Base-by-base conservation (phyloP, 2,888 invertebrate genomes). In the Orgyia antiqua region DNA sequence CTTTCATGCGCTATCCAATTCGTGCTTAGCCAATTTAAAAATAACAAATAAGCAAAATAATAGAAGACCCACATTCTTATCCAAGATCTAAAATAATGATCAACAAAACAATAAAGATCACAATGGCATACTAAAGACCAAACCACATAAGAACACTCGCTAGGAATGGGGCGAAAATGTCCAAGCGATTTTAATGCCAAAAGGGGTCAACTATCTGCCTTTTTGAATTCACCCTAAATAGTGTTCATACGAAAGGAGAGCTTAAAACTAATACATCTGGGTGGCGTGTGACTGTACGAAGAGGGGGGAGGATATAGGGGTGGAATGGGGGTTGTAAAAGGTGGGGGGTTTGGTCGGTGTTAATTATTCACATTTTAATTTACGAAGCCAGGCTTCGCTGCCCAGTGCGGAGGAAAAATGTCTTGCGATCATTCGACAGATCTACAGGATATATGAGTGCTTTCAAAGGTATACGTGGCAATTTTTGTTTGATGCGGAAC, bases 311-410 rank as follows among this genome's bases (percentile, higher is more conserved):
- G 48, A 45, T 45, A 10, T 10, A 39, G 38, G 33, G 52, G 54
- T 37, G 52, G 50, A 45, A 48, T 36, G 46, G 42, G 43, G 56
- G 45, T 47, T 40, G 31, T 41, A 41, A 36, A 51, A 36, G 49
- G 45, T 29, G 49, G 58, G 58, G 56, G 55, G 57, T 45, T 51
- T 59, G 61, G 61, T 66, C 60, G 58, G 61, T 73, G 82, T 84
- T 84, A 84, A 84, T 84, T 83, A 84, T 84, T 84, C 84, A 84
- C 77, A 76, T 84, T 84, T 84, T 84, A 84, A 84, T 84, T 84
- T 84, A 83, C 80, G 74, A 64, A 75, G 78, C 68, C 69, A 58
- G 59, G 58, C 49, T 56, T 46, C 58, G 56, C 68, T 65, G 72
- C 68, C 61, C 72, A 64, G 71, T 58, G 57, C 53, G 51, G 52